phyloP scores from a whole-genome alignment of 2,113 vertebrate species.

The Mus pahari region DNA sequence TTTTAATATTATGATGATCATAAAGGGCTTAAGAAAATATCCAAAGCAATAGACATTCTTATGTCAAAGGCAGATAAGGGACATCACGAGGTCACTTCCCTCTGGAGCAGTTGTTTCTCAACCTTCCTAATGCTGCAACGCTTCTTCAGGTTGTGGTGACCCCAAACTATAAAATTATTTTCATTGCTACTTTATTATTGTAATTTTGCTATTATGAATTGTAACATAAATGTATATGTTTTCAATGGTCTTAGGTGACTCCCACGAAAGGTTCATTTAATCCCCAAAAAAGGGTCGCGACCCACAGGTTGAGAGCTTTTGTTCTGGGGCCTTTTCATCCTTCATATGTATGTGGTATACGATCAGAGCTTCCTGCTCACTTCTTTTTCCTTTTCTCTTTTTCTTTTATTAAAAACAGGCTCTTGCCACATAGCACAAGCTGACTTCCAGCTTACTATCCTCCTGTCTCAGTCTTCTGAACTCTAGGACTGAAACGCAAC shows the following conservation, averaged over 20 bases:
- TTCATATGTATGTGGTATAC: not conserved
- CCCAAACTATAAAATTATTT: too few relatives aligned
- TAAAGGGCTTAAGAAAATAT: not conserved
- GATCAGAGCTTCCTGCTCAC: not conserved
- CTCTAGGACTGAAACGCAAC: not conserved
- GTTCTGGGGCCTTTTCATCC: not conserved
- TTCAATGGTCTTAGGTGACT: too few relatives aligned
- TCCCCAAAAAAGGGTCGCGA: too few relatives aligned
- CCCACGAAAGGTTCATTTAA: too few relatives aligned
- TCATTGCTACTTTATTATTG: too few relatives aligned
- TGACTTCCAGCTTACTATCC: not conserved
- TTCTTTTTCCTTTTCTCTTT: too few relatives aligned
- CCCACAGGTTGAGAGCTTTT: not conserved
- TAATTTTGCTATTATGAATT: too few relatives aligned
- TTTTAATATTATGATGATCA: not conserved
- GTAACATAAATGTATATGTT: too few relatives aligned
- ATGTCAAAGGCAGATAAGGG: not conserved
- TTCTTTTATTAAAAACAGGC: not conserved
- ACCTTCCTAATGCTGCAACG: too few relatives aligned
- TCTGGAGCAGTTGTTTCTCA: not conserved
- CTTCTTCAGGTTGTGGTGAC: too few relatives aligned
- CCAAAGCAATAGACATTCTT: not conserved
- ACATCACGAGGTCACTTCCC: not conserved
- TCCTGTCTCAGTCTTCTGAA: not conserved
- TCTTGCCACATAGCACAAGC: not conserved